These are phyloP conservation scores for Protula sp. DNA, from an alignment of 2,888 invertebrate genomes.

Conservation along the genomic window DNA sequence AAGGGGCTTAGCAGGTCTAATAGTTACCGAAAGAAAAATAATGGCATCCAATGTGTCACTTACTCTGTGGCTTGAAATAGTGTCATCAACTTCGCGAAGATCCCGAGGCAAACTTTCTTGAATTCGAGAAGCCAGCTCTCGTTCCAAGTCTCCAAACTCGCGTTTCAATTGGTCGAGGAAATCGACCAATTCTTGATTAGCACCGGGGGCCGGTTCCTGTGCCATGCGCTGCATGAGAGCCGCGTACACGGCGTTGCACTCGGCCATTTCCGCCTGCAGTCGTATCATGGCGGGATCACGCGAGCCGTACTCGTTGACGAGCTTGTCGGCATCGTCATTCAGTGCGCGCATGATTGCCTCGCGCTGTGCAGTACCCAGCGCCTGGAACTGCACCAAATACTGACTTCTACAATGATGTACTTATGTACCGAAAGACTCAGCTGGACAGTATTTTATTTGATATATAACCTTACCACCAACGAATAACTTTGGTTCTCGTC, in stretches of 20 bases:
- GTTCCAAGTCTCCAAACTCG: constrained; percentile 70
- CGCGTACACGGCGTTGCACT: constrained; percentile 88
- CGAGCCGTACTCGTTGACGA: constrained; percentile 87
- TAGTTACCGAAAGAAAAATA: too few relatives aligned
- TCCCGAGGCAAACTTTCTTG: constrained; percentile 73
- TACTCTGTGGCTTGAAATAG: constrained; percentile 8
- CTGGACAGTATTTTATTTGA: too few relatives aligned
- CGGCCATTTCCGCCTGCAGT: constrained; percentile 61
- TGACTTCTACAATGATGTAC: too few relatives aligned
- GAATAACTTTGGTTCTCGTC: too few relatives aligned
- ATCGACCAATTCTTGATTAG: constrained; percentile 65
- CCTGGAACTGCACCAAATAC: constrained; percentile 72
- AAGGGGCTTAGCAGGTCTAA: too few relatives aligned
- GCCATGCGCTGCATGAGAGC: constrained; percentile 81
- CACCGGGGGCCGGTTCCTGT: constrained; percentile 40
- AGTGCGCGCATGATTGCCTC: constrained; percentile 81
- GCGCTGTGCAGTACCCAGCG: constrained; percentile 92
- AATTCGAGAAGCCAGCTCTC: constrained; percentile 65
- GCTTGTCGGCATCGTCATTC: constrained; percentile 94
- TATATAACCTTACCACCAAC: too few relatives aligned
- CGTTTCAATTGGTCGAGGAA: constrained; percentile 57
- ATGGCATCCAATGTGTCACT: too few relatives aligned
- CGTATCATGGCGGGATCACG: constrained; percentile 44
- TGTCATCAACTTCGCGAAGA: constrained; percentile 55
- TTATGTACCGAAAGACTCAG: too few relatives aligned